A percentile compares a stretch with the other conserved stretches of the same genome.
These are phyloP conservation scores for Megastigmus dorsalis DNA, from an alignment of 2,888 invertebrate species.

Conservation along the genomic window DNA sequence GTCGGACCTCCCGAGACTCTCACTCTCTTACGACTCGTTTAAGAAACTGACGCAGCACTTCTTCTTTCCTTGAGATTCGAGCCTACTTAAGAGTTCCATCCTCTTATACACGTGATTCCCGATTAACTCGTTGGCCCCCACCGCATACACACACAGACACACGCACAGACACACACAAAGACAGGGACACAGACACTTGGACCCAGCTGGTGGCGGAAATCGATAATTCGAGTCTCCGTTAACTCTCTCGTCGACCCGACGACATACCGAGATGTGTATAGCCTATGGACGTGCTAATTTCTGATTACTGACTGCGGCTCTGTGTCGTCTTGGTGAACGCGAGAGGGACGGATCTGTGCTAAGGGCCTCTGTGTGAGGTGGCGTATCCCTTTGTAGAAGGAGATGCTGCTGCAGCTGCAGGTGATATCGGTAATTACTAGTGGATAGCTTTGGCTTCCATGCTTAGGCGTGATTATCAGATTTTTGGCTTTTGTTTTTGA, in stretches of 20 bases:
- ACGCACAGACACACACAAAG: too few species aligned
- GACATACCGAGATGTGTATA: too few species aligned
- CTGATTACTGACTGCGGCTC: slow-evolving; percentile 25
- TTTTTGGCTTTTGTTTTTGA: too few species aligned
- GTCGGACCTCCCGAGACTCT: neutral
- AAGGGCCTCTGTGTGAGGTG: slow-evolving; percentile 29
- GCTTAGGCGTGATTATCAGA: too few species aligned
- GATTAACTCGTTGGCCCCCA: slow-evolving; percentile 38
- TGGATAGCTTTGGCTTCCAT: too few species aligned
- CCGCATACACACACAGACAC: too few species aligned
- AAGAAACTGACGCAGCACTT: slow-evolving; percentile 40
- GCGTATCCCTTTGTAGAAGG: too few species aligned
- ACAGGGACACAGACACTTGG: neutral
- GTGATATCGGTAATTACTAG: too few species aligned
- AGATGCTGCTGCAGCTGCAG: too few species aligned
- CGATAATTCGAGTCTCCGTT: slow-evolving; percentile 57
- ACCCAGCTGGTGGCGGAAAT: slow-evolving; percentile 13
- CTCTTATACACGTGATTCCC: slow-evolving; percentile 30
- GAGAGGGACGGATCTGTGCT: slow-evolving; percentile 14
- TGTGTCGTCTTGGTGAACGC: too few species aligned
- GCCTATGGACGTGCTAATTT: slow-evolving; percentile 47
- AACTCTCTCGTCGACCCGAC: too few species aligned
- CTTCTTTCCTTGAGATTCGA: neutral
- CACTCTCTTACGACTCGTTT: neutral
- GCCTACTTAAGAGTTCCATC: slow-evolving; percentile 52